Evolutionary conservation across 2,888 invertebrate species (phyloP), one percentile per base, ranked within the genome.

Genomic region (Dorcus parallelipipedus): DNA sequence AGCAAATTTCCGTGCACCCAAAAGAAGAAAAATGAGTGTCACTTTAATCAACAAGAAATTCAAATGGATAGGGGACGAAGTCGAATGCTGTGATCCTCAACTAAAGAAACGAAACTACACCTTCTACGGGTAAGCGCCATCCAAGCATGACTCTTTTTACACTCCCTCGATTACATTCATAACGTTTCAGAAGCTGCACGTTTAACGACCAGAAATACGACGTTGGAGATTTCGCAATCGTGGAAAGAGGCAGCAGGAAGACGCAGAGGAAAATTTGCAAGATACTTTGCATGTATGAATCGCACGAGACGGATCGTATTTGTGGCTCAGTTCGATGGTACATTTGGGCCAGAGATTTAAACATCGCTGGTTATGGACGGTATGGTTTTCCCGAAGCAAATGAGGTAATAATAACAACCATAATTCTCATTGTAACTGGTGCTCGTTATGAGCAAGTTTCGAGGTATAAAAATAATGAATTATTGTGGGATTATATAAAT

Each of bases 321-420:
- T 48, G 49, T 42, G 67, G 60, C 39, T 58, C 64, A 49, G 66
- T 70, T 8, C 51, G 54, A 23, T 61, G 62, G 58, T 70, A 68
- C 58, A 53, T 54, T 50, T 64, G 58, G 54, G 68, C 67, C 4
- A 52, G 26, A 43, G 52, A 68, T 52, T 55, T 67, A 23, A 49
- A 42, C 38, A 20, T 45, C 8, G 9, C 52, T 41, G 59, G 67
- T 9, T 49, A 57, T 42, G 45, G 38, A 14, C 48, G 58, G 10
- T 52, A 58, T 40, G 49, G 62, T 2, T 64, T 67, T 61, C 67
- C 67, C 58, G 40, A 57, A 50, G 38, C 52, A 39, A 66, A 67
- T 60, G 70, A 45, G 45, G 45, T 45, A 45, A 7, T 5, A 6
- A 6, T 6, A 33, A 6, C 6, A 33, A 6, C 6, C 5, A 33